Evolutionary conservation across 2,113 vertebrate species (phyloP).

Genomic region (Paradisaea rubra): DNA sequence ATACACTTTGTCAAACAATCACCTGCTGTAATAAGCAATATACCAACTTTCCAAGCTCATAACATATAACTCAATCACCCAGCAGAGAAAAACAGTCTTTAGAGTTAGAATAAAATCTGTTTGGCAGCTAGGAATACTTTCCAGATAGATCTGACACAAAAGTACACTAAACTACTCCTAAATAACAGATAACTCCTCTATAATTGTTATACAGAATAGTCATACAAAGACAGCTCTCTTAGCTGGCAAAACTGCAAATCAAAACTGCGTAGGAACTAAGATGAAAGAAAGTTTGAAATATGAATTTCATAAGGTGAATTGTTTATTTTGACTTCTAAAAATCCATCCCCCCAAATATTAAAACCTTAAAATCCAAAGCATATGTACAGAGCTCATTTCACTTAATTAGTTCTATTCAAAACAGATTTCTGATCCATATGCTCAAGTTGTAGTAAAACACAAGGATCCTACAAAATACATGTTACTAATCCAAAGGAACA

Average conservation of each 20-base stretch:
- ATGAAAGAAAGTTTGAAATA: neutral
- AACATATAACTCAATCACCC: neutral
- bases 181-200: neutral
- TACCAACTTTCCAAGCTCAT: neutral
- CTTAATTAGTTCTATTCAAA: conserved; percentile 20
- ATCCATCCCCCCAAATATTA: neutral
- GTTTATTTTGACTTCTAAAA: conserved; percentile 6
- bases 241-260: neutral
- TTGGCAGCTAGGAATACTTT: neutral
- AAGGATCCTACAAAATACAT: neutral
- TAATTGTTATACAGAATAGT: neutral
- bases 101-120: neutral
- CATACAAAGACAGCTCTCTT: neutral
- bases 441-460: neutral
- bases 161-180: neutral
- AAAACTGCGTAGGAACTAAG: neutral
- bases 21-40: neutral
- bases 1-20: neutral
- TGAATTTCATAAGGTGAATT: neutral
- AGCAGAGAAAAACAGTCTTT: neutral
- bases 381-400: neutral
- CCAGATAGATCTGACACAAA: neutral
- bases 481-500: neutral
- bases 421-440: neutral
- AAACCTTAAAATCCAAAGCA: conserved; percentile 19